Base-by-base conservation (phyloP, 30 jellyfish, hydroid and myxozoan species). In the Aurelia sp. region DNA sequence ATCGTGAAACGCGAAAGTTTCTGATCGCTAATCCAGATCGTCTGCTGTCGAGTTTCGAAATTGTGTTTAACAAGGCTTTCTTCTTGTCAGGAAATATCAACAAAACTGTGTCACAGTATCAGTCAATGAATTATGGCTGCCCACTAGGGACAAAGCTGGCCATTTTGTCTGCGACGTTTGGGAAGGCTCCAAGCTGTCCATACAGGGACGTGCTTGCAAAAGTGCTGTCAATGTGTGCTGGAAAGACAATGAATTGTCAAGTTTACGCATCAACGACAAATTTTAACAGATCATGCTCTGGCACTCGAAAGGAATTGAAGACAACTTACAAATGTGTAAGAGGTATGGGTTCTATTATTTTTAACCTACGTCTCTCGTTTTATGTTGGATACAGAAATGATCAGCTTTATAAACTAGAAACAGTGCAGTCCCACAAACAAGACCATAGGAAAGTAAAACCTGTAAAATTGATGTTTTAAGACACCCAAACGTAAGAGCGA, bases 311-410 rank as follows among this genome's bases (percentile, higher is more conserved):
- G 67, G 78, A 63, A 59, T 21, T 93, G 73, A 61, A 52, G 35
- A 51, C 92, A 12, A 88, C 66, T 58, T 92, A 92, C 85, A 79
- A 89, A n/a, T 93, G 98, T 62, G 88, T 13, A 19, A 62, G 66
- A 47, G 55, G 55, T 44, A 44, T 5, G 55, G 55, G 10, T 44
- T 10, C 55, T 44, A 7, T 4, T 44, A 9, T 6, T 44, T 6
- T 2, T 10, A 3, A 44, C 0, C 15, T 44, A 44, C 1, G 0
- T 8, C 55, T 44, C 10, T 44, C 16, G 55, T 5, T 44, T 41
- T 2, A 7, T 44, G 55, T 44, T 44, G 13, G 55, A 37, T 16
- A 44, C 13, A 44, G 55, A 44, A 5, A 7, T 7, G 55, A 44
- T 6, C 8, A 44, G 55, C 10, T 16, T 7, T 7, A 4, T 44